A percentile compares a stretch with the other conserved stretches of the same genome.
These are phyloP conservation scores for Bombyx mori DNA, from an alignment of 1,140 invertebrate genomes.

Conservation along the genomic window DNA sequence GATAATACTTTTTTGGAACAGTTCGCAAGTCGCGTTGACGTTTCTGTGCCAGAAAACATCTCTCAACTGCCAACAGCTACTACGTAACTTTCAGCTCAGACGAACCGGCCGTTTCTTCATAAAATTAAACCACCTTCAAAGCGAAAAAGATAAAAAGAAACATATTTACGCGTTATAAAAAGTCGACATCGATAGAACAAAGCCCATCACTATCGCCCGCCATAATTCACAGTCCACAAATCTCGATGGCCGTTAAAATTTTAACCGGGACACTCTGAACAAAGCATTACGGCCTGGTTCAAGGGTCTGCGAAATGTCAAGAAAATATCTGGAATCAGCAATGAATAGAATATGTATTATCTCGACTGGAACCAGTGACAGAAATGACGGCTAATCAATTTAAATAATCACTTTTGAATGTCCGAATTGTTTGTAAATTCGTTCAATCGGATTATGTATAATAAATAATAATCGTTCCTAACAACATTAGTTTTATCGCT, in stretches of 20 bases:
- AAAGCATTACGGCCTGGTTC: slow-evolving; percentile 38
- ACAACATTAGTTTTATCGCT: no score
- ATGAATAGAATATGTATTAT: no score
- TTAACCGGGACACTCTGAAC: slow-evolving; percentile 36
- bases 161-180: slow-evolving; percentile 16
- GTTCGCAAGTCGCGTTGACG: no score
- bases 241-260: slow-evolving; percentile 47
- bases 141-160: slow-evolving; percentile 3
- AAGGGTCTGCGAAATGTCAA: slow-evolving; percentile 2
- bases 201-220: slow-evolving; percentile 24
- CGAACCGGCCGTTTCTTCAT: background rate
- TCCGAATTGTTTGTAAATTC: no score
- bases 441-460: no score
- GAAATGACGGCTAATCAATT: no score
- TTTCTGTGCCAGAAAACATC: no score
- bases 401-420: no score
- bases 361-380: no score
- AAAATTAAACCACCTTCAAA: background rate
- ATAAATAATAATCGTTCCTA: no score
- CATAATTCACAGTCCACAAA: slow-evolving; percentile 59
- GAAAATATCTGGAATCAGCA: background rate
- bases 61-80: no score
- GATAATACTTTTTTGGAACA: no score
- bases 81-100: background rate
- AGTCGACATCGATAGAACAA: slow-evolving; percentile 29